Evolutionary conservation across 2,113 vertebrate genomes (phyloP).

Genomic region (Laterallus jamaicensis): DNA sequence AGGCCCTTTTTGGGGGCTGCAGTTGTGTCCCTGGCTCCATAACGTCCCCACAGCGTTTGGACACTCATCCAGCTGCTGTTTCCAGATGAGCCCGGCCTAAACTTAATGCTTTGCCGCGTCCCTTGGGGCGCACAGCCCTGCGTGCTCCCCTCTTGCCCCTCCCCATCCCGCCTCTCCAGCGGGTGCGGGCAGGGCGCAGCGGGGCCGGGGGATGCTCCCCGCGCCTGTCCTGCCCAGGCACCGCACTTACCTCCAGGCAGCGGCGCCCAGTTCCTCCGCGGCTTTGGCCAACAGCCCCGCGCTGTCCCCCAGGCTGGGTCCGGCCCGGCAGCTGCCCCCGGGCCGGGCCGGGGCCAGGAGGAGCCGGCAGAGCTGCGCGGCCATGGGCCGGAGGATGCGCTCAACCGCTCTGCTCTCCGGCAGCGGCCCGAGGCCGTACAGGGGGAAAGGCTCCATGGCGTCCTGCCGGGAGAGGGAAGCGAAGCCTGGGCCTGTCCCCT

Average conservation of each 20-base stretch:
- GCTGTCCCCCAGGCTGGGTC: not conserved
- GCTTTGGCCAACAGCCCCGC: not conserved
- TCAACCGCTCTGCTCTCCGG: not conserved
- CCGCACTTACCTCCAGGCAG: not conserved
- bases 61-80: no score
- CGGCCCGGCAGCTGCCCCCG: no score
- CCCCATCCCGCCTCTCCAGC: not conserved
- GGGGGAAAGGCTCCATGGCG: not conserved
- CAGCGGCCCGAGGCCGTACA: not conserved
- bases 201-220: not conserved
- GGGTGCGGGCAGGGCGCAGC: not conserved
- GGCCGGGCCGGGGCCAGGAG: not conserved
- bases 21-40: no score
- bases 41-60: no score
- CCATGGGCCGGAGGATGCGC: constrained; percentile 40
- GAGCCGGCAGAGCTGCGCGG: not conserved
- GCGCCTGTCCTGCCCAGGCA: rapidly evolving
- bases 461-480: not conserved
- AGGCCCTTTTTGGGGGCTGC: no score
- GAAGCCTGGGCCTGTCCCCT: no score
- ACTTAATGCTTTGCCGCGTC: not conserved
- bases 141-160: not conserved
- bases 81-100: no score
- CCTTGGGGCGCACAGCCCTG: not conserved
- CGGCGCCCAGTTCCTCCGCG: not conserved